phyloP scores from a whole-genome alignment of 2,888 invertebrate species.

The Eilema depressum region DNA sequence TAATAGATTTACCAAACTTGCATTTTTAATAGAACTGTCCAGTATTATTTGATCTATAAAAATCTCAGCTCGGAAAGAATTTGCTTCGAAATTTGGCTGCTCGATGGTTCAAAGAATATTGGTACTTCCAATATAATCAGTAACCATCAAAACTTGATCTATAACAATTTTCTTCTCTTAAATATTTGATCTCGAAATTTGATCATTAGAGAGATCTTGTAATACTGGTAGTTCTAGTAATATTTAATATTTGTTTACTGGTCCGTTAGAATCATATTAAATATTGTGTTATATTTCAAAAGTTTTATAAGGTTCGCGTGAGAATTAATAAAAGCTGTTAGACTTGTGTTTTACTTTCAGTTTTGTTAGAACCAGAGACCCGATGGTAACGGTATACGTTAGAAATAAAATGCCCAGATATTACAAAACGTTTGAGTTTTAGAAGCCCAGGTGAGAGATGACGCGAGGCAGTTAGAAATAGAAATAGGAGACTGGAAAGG shows the following conservation, averaged over 20 bases:
- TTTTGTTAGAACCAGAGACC: constrained; percentile 13
- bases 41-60: constrained; percentile 11
- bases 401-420: neutral
- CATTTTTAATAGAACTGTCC: constrained; percentile 17
- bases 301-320: constrained; percentile 28
- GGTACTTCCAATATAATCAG: constrained; percentile 1
- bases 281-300: constrained; percentile 38
- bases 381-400: neutral
- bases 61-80: neutral
- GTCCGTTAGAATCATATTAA: constrained; percentile 49
- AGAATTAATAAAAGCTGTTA: constrained; percentile 30
- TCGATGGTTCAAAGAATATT: constrained; percentile 2
- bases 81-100: neutral
- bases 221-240: constrained; percentile 29
- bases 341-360: constrained; percentile 13
- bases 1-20: constrained; percentile 46
- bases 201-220: constrained; percentile 16
- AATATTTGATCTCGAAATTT: neutral
- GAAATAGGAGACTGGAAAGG: no score
- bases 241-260: constrained; percentile 48
- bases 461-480: no score
- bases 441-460: neutral
- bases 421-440: neutral
- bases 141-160: constrained; percentile 9
- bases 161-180: neutral